A percentile compares a stretch with the other conserved stretches of the same genome.
phyloP scores from a whole-genome alignment of 2,113 vertebrate genomes.

The Melanocharis versteri region DNA sequence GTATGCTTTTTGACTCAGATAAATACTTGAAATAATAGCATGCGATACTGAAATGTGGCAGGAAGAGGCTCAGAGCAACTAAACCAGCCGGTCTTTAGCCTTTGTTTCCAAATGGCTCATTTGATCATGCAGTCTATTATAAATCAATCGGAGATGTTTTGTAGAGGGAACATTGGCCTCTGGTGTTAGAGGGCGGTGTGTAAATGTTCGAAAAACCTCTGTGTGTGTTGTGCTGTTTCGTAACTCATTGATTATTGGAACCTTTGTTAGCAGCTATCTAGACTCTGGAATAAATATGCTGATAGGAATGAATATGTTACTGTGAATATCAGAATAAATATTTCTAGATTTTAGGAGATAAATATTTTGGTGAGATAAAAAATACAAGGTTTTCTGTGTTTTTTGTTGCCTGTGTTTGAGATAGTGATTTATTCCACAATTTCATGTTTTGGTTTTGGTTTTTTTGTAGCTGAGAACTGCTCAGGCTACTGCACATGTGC shows the following conservation, averaged over 20 bases:
- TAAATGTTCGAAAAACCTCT: neutral
- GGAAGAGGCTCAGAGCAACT: neutral
- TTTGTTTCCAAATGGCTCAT: neutral
- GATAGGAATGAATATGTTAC: neutral
- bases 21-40: neutral
- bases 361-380: neutral
- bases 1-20: neutral
- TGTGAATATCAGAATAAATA: neutral
- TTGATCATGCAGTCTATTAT: neutral
- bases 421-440: neutral
- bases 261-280: neutral
- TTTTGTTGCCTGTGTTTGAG: neutral
- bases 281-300: neutral
- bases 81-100: neutral
- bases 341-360: neutral
- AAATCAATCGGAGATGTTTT: neutral
- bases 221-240: neutral
- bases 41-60: neutral
- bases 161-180: neutral
- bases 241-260: neutral
- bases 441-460: neutral
- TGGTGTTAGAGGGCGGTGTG: neutral
- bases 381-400: accelerated
- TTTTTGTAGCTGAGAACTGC: conserved; percentile 88
- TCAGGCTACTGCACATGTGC: conserved; percentile 92